Evolutionary conservation across 2,113 vertebrate genomes (phyloP).

Genomic region (Odocoileus virginianus): DNA sequence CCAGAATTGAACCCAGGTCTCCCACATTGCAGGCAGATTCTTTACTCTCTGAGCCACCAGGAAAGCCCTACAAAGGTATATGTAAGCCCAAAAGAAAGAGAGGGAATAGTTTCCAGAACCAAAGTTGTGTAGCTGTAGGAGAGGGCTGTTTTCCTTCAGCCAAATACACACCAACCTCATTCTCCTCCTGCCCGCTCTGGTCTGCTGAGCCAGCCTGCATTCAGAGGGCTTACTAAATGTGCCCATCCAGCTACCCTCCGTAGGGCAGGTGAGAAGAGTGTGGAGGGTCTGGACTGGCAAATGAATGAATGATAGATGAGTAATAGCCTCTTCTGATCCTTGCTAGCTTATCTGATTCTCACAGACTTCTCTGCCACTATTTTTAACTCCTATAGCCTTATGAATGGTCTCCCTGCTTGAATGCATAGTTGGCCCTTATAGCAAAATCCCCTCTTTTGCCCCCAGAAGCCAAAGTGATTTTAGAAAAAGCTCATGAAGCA

Average conservation of each 20-base stretch:
- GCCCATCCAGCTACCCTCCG: rapidly evolving
- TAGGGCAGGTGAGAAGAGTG: background rate
- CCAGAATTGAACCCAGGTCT: background rate
- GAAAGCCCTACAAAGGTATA: background rate
- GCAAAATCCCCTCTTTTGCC: background rate
- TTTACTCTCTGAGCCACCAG: background rate
- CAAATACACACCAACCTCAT: background rate
- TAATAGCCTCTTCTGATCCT: background rate
- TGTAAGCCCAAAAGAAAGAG: background rate
- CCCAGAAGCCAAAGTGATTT: background rate
- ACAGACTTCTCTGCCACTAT: background rate
- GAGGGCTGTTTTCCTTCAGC: background rate
- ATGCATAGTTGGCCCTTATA: background rate
- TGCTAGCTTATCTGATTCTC: background rate
- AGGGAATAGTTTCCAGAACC: background rate
- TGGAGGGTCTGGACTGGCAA: background rate
- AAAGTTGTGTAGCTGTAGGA: background rate
- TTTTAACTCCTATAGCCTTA: background rate
- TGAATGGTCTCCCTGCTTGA: background rate
- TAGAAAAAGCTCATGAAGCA: background rate
- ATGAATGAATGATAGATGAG: background rate
- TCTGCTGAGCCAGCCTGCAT: background rate
- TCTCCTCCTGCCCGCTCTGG: background rate
- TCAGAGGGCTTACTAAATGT: background rate
- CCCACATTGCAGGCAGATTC: background rate